Evolutionary conservation across 1,140 invertebrate genomes (phyloP), one percentile per base, ranked within the genome.

Genomic region (Mizuhopecten yessoensis): DNA sequence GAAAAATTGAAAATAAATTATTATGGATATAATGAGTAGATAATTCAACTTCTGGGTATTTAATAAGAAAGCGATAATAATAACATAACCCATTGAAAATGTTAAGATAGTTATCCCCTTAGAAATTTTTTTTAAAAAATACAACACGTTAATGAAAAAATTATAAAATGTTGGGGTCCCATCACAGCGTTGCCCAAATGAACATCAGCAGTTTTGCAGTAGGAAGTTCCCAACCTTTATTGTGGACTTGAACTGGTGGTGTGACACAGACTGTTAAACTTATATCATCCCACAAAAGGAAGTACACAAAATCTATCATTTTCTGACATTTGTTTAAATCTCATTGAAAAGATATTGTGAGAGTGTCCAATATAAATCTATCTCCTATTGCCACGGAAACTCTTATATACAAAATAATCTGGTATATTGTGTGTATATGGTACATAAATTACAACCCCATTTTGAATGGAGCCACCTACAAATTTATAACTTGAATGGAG

Each of bases 241-340:
- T n/a, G n/a, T n/a, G n/a, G n/a, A n/a, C n/a, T n/a, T n/a, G n/a
- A n/a, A n/a, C n/a, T n/a, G n/a, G n/a, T n/a, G n/a, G n/a, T n/a
- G n/a, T n/a, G n/a, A n/a, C n/a, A n/a, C n/a, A n/a, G n/a, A n/a
- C n/a, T n/a, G n/a, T n/a, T n/a, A n/a, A n/a, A 75, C n/a, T 3
- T 17, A n/a, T 23, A 7, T 75, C n/a, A n/a, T 75, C 23, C 29
- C 23, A 75, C 57, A 75, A 75, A 29, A 75, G 20, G 9, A 75
- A 7, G 57, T 29, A 75, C 23, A 75, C 57, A 75, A 75, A 75
- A 75, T 75, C 57, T 75, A 75, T 75, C 57, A 75, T 75, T 75
- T 75, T 29, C 57, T 75, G 57, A 75, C 57, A 75, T 75, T 75
- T 75, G 57, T 75, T 29, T 75, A 75, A n/a, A 75, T 75, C 29